Conservation (phyloP, 2,888 invertebrate genomes). For the Ormyrus pomaceus region DNA sequence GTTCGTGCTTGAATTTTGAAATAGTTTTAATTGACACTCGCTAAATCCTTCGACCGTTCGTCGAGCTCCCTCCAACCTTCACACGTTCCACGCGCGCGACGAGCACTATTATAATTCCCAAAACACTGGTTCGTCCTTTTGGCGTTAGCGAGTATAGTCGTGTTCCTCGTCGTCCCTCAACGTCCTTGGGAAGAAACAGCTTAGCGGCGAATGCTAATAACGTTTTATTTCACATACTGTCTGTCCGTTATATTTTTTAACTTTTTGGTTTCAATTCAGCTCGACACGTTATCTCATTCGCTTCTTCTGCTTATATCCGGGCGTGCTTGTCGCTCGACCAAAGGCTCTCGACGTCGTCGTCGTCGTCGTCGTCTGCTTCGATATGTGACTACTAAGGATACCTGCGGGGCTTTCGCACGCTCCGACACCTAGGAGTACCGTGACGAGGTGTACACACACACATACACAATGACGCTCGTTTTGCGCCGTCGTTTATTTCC, state of each 20-base stretch:
- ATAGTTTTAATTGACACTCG: slow-evolving; percentile 54
- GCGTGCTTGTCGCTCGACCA: too few species aligned
- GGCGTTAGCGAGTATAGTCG: background rate
- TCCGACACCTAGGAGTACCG: slow-evolving; percentile 37
- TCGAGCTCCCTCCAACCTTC: slow-evolving; percentile 11
- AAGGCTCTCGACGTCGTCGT: too few species aligned
- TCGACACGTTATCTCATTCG: too few species aligned
- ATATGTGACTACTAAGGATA: slow-evolving; percentile 74
- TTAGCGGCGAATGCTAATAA: too few species aligned
- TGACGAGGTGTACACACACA: slow-evolving; percentile 14
- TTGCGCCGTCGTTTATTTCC: background rate
- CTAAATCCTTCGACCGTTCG: slow-evolving; percentile 40
- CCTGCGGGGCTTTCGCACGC: slow-evolving; percentile 62
- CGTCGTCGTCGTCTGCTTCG: slow-evolving; percentile 54
- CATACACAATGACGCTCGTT: background rate
- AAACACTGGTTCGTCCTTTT: background rate
- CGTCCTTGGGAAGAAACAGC: background rate
- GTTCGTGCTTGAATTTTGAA: slow-evolving; percentile 8
- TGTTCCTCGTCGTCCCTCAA: background rate
- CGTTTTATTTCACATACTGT: slow-evolving; percentile 42
- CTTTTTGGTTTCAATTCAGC: slow-evolving; percentile 43
- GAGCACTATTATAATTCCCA: background rate
- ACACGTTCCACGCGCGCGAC: background rate
- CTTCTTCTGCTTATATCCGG: too few species aligned
- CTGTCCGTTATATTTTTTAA: slow-evolving; percentile 59